Base-by-base conservation (phyloP, 2,888 invertebrate species). In the Kuschelorhynchus macadamiae region DNA sequence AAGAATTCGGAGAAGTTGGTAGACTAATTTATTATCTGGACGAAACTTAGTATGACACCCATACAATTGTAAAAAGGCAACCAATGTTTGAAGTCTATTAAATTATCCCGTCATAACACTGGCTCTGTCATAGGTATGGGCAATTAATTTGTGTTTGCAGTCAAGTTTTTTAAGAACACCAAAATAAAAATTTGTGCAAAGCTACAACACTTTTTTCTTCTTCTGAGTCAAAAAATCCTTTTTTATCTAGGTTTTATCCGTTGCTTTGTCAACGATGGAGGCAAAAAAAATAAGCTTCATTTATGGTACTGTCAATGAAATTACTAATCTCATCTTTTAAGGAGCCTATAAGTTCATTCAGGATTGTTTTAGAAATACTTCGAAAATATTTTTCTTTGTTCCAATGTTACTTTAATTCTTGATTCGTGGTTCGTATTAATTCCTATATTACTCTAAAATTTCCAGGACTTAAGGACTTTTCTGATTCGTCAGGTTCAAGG, bases 81-180 rank as follows among this genome's bases (percentile, higher is more conserved):
- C 50, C 71, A 64, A 70, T 59, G 39, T 56, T 21, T 67, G 67
- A n/a, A 70, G 57, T 4, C 39, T 55, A 41, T 60, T 53, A 17
- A 72, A 30, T n/a, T 67, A 55, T 2, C 67, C 70, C 9, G 72
- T 16, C 70, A 71, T 67, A 8, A 75, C 74, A 42, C 64, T 57
- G 0, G 75, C 74, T 0, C 75, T 75, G 57, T 76, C 75, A 52
- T 67, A 76, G 52, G 71, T 73, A 33, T 74, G 75, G 21, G 39
- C 74, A 18, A 75, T 42, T 25, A 76, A 44, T 61, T 73, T 74
- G 16, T 61, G 20, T 56, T 65, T 44, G 41, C 70, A 69, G 20
- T 70, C 33, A 66, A 67, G 68, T 56, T 62, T 16, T n/a, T 69
- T 42, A n/a, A 75, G 64, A 56, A 56, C 20, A 32, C 11, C 8